Percentiles rank a stretch among this genome's conserved stretches.
phyloP scores from a whole-genome alignment of 2,113 vertebrate species.

The Caranx ignobilis region DNA sequence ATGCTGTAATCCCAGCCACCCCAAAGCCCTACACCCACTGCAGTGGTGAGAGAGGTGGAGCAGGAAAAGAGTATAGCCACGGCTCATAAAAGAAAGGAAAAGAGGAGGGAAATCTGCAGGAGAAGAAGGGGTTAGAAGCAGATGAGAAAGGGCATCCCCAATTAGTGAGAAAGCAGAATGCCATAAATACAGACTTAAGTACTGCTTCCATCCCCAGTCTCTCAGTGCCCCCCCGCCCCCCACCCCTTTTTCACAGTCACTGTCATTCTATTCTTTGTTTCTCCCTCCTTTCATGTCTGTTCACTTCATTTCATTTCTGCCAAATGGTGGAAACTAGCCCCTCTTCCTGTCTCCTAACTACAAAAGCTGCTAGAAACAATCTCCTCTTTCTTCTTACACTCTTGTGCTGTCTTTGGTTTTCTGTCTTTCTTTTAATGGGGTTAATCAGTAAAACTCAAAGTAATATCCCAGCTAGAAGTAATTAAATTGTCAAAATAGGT shows the following conservation, averaged over 20 bases:
- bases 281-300: constrained; percentile 60
- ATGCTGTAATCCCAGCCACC: constrained; percentile 46
- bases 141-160: constrained; percentile 48
- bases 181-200: constrained; percentile 50
- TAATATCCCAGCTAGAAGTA: constrained; percentile 76
- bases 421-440: constrained; percentile 63
- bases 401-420: constrained; percentile 40
- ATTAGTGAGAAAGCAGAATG: constrained; percentile 46
- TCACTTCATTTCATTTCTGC: constrained; percentile 65
- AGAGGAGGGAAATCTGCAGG: background rate
- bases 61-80: constrained; percentile 15
- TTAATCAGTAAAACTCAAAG: constrained; percentile 79
- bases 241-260: constrained; percentile 55
- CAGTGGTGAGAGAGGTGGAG: constrained; percentile 29
- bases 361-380: constrained; percentile 72
- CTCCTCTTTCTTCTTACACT: constrained; percentile 50
- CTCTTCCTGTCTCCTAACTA: constrained; percentile 58
- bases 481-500: constrained; percentile 82
- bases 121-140: background rate
- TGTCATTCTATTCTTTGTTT: constrained; percentile 71
- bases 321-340: constrained; percentile 44
- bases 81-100: constrained; percentile 1
- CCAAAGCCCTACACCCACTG: background rate
- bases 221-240: constrained; percentile 23
- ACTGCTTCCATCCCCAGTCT: constrained; percentile 37